phyloP scores from a whole-genome alignment of 1,140 invertebrate species.

The Nasonia vitripennis region DNA sequence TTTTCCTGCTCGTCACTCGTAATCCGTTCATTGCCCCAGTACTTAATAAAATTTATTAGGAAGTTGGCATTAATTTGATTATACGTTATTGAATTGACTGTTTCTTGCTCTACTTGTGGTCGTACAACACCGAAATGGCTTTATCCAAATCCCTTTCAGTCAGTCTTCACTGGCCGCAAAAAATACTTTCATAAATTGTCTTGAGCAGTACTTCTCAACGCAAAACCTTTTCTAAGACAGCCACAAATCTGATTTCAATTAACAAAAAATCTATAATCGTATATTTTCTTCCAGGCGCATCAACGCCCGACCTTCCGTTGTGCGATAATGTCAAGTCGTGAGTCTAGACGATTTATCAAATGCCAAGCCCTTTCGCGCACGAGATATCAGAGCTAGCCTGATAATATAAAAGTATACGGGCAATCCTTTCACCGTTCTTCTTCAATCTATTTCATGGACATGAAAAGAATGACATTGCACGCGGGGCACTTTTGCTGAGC shows the following conservation, averaged over 20 bases:
- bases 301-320: constrained; percentile 54
- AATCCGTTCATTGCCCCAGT: constrained; percentile 41
- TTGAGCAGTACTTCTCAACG: not conserved
- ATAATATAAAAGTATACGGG: not conserved
- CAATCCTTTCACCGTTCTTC: constrained; percentile 43
- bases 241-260: constrained; percentile 23
- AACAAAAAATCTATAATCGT: constrained; percentile 3
- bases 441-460: constrained; percentile 22
- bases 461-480: not conserved
- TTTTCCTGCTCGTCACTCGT: not conserved
- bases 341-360: constrained; percentile 57
- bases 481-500: not conserved
- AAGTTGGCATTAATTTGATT: constrained; percentile 50
- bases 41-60: constrained; percentile 47
- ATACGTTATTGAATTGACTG: constrained; percentile 46
- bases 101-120: constrained; percentile 42
- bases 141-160: constrained; percentile 34
- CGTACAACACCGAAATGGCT: constrained; percentile 42
- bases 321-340: constrained; percentile 58
- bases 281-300: not conserved
- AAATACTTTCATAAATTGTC: constrained; percentile 19
- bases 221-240: not conserved
- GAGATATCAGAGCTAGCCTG: not conserved
- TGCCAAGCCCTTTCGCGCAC: constrained; percentile 54
- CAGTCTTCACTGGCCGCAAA: not conserved